Base-by-base conservation (phyloP, 2,797 vertebrate genomes). In the Menidia menidia region DNA sequence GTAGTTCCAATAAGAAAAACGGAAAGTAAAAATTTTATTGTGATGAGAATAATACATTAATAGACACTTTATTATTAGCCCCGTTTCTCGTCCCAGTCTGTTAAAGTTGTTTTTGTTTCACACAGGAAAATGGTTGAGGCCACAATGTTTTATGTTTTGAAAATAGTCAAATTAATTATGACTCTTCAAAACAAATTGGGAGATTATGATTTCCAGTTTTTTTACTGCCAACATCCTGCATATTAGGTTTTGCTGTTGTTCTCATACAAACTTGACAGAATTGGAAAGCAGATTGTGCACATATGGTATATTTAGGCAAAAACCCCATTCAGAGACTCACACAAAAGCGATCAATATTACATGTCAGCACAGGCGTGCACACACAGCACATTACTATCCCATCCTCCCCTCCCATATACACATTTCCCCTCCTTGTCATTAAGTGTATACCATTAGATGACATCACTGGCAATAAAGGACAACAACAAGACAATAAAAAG, bases 401-500 rank as follows among this genome's bases (percentile, higher is more conserved):
- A 83, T 87, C 80, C 87, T 83, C 86, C 70, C 88, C 86, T 85
- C 89, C 87, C 86, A 81, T 83, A 67, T 82, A 80, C 86, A 78
- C 69, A 80, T 65, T 76, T 73, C 79, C 64, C 82, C 84, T 81
- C 90, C 85, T 78, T 79, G 65, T 84, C 81, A 71, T 89, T 92
- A 87, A 84, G 70, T 71, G 79, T 91, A 90, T 92, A 92, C 88
- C 86, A 87, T 92, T 90, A 88, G 89, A 93, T 95, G 94, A 95
- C 93, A 94, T 95, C 94, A 95, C 83, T 67, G 73, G 85, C 88
- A 88, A 85, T 92, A 91, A 93, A 93, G 89, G 87, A 84, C 81
- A 89, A 89, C 88, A 94, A 90, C 90, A 90, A 82, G 89, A 90
- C 90, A 90, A 93, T 93, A 93, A 94, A 92, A 89, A 82, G 79